phyloP scores from a whole-genome alignment of 2,113 vertebrate genomes.

The Colinus virginianus region DNA sequence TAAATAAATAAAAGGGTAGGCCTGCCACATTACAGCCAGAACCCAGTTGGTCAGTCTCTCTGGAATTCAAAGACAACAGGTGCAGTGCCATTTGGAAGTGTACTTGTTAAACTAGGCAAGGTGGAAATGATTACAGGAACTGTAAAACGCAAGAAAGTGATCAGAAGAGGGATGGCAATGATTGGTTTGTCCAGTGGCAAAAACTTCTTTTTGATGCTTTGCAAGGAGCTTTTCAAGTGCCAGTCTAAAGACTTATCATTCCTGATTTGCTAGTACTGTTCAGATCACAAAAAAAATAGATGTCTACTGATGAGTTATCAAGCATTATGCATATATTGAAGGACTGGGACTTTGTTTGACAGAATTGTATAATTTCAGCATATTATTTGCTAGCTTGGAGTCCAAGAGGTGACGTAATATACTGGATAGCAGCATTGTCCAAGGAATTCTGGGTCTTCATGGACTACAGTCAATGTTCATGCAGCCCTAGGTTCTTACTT shows the following conservation, averaged over 20 bases:
- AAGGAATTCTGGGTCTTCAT: not conserved
- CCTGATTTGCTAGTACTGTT: not conserved
- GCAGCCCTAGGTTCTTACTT: not conserved
- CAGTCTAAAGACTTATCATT: not conserved
- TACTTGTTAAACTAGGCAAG: not conserved
- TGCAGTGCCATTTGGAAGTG: not conserved
- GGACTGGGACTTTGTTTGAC: not conserved
- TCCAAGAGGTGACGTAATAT: not conserved
- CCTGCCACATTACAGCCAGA: not conserved
- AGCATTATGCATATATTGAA: not conserved
- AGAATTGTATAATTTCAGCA: not conserved
- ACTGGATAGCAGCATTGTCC: not conserved
- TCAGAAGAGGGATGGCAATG: not conserved
- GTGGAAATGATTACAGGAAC: not conserved
- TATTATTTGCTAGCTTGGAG: not conserved
- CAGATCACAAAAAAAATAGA: not conserved
- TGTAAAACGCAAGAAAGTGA: not conserved
- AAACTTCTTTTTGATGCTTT: not conserved
- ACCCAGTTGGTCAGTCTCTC: not conserved
- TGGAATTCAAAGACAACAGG: not conserved
- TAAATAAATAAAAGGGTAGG: not conserved
- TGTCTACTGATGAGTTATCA: not conserved
- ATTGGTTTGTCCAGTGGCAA: not conserved
- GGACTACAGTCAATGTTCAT: not conserved
- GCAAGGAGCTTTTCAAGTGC: not conserved